Base-by-base conservation (phyloP, 2,888 invertebrate species). In the Drosophila niveifrons region DNA sequence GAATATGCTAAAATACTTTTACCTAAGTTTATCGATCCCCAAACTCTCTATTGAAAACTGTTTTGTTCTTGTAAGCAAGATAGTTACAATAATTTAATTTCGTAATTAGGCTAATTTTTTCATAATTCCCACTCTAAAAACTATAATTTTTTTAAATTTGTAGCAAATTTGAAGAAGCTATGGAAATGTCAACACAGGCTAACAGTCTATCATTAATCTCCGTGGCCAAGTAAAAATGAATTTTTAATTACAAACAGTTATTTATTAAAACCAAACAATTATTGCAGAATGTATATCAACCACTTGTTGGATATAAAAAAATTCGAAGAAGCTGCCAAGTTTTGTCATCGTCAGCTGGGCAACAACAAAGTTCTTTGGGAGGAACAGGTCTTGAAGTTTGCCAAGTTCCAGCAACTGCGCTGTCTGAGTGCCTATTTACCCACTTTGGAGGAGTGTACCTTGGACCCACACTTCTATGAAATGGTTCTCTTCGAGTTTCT, bases 401-500 rank as follows among this genome's bases (percentile, higher is more conserved):
- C 96, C 9, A 94, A 95, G 81, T 95, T 96, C 9, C 95, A 96
- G 78, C 97, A 98, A 88, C 93, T 98, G 18, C 93, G 96, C 87
- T 95, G 96, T 10, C 94, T 97, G 23, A 96, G 97, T 88, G 94
- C 95, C 0, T 97, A 97, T 91, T 94, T 98, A 67, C 98, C 98
- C 1, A 94, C 95, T 75, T 94, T 94, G 0, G 93, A 94, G 8
- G 95, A 96, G 56, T 95, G 95, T 61, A 94, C 95, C 66, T 93
- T 98, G 53, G 95, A 95, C 91, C 95, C 97, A 0, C 95, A 97
- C 58, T 96, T 98, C 73, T 99, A 99, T 91, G 98, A 99, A 93
- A 96, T 98, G 95, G 97, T 99, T 69, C 94, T 99, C 23, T 97
- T 96, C 90, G 98, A 99, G 92, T 98, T 96, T 92, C 93, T 99